Base-by-base conservation (phyloP, 2,888 invertebrate species). In the Eupithecia abbreviata region DNA sequence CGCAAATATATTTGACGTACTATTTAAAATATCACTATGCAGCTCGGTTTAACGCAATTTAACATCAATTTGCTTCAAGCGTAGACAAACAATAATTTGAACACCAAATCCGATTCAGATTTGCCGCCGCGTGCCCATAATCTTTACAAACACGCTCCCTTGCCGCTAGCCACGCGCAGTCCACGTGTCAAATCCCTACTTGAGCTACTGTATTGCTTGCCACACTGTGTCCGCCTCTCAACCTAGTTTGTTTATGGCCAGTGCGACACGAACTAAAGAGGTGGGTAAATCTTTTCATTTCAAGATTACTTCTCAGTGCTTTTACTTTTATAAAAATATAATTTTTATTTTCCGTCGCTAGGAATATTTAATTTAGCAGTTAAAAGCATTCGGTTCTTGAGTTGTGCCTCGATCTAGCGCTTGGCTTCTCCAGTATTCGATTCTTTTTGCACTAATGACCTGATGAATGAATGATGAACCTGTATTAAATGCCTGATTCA, bases 101-200 rank as follows among this genome's bases (percentile, higher is more conserved):
- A 66, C 47, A 47, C 69, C 69, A n/a, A 69, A 69, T 69, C 69
- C 69, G 45, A 47, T n/a, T 69, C 47, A 18, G 69, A 69, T 69
- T 69, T 69, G 30, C 47, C 30, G 30, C 18, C 65, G 13, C 72
- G 72, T 72, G 72, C 18, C 47, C 43, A 66, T 77, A 68, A 71
- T 77, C 77, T 74, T n/a, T 45, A 74, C 71, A 77, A 77, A 77
- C 41, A 73, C 70, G 15, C 66, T 68, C n/a, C 15, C 62, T 62
- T 18, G 65, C 43, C 67, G 58, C 66, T 47, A 42, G 18, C 9
- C 74, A 65, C 71, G 58, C 15, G 62, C 13, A 42, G 51, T 67
- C 45, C 77, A 74, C 74, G 77, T 71, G 77, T 47, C 74, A 49
- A 74, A 72, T 73, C 77, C 74, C 7, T 62, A 73, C 76, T 77